Conservation (phyloP, 2,113 vertebrate genomes). For the Malurus melanocephalus region DNA sequence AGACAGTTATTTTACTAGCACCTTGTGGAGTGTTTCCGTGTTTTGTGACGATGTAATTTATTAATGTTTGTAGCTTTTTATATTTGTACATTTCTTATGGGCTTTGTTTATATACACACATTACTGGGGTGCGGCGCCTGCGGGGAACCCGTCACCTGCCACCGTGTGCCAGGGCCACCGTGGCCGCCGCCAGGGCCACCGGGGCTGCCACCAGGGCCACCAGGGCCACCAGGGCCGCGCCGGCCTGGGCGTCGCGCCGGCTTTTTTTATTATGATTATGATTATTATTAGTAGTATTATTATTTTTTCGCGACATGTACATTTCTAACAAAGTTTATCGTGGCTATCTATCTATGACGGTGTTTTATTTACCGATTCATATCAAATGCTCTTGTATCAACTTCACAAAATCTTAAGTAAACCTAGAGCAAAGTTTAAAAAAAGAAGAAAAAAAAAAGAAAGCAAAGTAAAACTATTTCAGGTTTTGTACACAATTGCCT, state of each 20-base stretch:
- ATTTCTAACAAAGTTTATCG: slow-evolving; percentile 88
- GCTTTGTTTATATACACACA: slow-evolving; percentile 93
- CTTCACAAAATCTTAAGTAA: slow-evolving; percentile 82
- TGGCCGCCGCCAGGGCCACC: not conserved
- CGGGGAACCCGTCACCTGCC: slow-evolving; percentile 39
- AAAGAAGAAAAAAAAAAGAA: slow-evolving; percentile 42
- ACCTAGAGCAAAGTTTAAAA: slow-evolving; percentile 88
- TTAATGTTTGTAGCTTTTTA: slow-evolving; percentile 99
- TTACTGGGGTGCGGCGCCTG: slow-evolving; percentile 81
- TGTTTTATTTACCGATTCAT: slow-evolving; percentile 89
- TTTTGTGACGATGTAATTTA: slow-evolving; percentile 99
- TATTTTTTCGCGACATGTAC: slow-evolving; percentile 86
- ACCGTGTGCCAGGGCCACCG: not conserved
- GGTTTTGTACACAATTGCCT: slow-evolving; percentile 88
- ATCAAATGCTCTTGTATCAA: slow-evolving; percentile 84
- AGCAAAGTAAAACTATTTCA: slow-evolving; percentile 86
- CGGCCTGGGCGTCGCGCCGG: slow-evolving; percentile 66
- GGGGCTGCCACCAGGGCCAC: not conserved
- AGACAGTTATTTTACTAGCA: slow-evolving; percentile 97
- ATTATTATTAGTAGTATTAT: slow-evolving; percentile 68
- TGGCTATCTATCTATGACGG: slow-evolving; percentile 82
- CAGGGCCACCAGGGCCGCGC: not conserved
- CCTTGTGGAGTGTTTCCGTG: slow-evolving; percentile 99
- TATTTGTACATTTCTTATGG: slow-evolving; percentile 99
- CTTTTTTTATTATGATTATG: slow-evolving; percentile 75